Evolutionary conservation across 1,140 invertebrate genomes (phyloP), one percentile per base, ranked within the genome.

Genomic region (Drosophila kurseongensis): DNA sequence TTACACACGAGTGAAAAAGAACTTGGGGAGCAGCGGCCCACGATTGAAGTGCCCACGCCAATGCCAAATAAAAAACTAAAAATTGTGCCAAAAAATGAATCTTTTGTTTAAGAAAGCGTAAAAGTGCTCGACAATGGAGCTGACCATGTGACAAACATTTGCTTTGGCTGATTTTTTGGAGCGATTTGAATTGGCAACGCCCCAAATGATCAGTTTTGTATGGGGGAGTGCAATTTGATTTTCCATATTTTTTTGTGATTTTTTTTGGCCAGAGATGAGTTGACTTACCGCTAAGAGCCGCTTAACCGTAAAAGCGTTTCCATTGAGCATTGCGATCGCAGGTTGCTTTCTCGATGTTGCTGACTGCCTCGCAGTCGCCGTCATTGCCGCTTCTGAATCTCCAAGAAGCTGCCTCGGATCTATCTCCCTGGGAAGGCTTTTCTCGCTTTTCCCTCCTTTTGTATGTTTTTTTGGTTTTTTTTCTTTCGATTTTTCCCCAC

Each of bases 241-340:
- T 32, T 29, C n/a, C 3, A 38, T 38, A 18, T 29, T 2, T 51
- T 38, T 32, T 18, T 2, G 2, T 18, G 2, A 18, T 16, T n/a
- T 41, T 12, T 62, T 62, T 62, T 59, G 5, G 54, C 60, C 54
- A 7, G 5, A 74, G 69, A 35, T 75, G 66, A 42, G 55, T 66
- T 76, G 29, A 91, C 88, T 91, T 84, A 91, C 88, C 88, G 88
- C 88, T 81, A 91, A 91, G 78, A 83, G 74, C 73, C 83, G 83
- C 82, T 91, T 91, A 91, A 91, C 88, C 88, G 88, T 91, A 76
- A 90, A 90, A 90, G 77, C 56, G 44, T 76, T 76, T 71, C 75
- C 61, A 78, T 73, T 66, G 68, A 74, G 61, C 75, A 78, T 75
- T 60, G 78, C 74, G 68, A 78, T 83, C 78, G 83, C 83, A 88